Base-by-base conservation (phyloP, 64 coral and sea anemone genomes). In the Astreopora myriophthalma region DNA sequence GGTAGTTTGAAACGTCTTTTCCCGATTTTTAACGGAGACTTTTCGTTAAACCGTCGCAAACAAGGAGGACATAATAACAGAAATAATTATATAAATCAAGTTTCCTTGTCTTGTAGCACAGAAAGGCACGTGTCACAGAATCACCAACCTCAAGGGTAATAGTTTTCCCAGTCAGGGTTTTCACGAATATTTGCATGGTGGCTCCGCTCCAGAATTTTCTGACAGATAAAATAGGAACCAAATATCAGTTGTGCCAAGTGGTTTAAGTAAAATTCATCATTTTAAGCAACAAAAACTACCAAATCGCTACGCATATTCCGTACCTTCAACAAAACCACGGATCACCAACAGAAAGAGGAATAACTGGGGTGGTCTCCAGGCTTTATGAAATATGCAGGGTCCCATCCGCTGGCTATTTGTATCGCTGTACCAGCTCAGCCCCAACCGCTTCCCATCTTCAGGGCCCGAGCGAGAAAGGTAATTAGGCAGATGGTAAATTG, bases 171-270 rank as follows among this genome's bases (percentile, higher is more conserved):
- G 97, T 99, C 34, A 99, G 79, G 76, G 97, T 99, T 93, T 99
- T 99, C 29, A 99, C 97, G 87, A 99, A 99, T 75, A 99, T 99
- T 72, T 99, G 97, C 97, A 99, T 99, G 48, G 46, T 99, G 64
- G 48, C 87, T 90, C 95, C 79, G 91, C 90, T 91, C 79, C 80
- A 96, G 90, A 89, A 73, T 91, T 60, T 86, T 80, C 95, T 96
- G 35, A 44, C 60, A 22, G 12, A 80, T 26, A 90, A 46, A 94
- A 74, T 11, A 87, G 16, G 16, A 31, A 70, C n/a, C 31, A 67
- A 74, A 52, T 8, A 94, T 37, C 20, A 34, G 25, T 74, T 40
- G 31, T 20, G 28, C 85, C 6, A 1, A 76, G 8, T 23, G 23
- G 79, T 48, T 36, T 25, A 19, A 34, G 34, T 29, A 25, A 44